phyloP scores from a whole-genome alignment of 2,113 vertebrate species.

The Pangasianodon gigas region DNA sequence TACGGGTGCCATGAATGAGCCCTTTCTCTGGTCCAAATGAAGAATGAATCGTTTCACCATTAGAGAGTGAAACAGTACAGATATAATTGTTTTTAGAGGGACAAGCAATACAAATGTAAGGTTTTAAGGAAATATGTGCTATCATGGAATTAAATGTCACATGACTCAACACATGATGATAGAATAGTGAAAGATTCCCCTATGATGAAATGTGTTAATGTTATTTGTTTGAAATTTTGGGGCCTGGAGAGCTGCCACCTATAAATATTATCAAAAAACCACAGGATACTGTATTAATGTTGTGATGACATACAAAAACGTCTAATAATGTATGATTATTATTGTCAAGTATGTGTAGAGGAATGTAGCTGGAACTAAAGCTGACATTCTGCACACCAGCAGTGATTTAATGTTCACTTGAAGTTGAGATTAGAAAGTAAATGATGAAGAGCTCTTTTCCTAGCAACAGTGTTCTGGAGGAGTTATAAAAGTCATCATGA shows the following conservation, averaged over 20 bases:
- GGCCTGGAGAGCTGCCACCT: not conserved
- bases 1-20: conserved; percentile 35
- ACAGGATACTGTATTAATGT: not conserved
- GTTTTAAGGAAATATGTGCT: not conserved
- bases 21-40: conserved; percentile 43
- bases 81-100: not conserved
- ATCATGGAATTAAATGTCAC: not conserved
- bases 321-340: not conserved
- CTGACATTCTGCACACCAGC: not conserved
- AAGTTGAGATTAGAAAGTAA: not conserved
- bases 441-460: not conserved
- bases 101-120: not conserved
- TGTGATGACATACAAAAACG: not conserved
- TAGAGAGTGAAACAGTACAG: not conserved
- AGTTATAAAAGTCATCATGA: not conserved
- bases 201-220: not conserved
- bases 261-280: not conserved
- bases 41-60: conserved; percentile 14
- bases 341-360: not conserved
- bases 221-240: not conserved
- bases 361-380: not conserved
- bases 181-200: not conserved
- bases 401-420: not conserved
- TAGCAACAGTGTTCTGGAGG: not conserved
- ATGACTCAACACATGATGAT: not conserved